These are phyloP conservation scores for Trichogramma evanescens DNA, from an alignment of 2,888 invertebrate species.

Conservation along the genomic window DNA sequence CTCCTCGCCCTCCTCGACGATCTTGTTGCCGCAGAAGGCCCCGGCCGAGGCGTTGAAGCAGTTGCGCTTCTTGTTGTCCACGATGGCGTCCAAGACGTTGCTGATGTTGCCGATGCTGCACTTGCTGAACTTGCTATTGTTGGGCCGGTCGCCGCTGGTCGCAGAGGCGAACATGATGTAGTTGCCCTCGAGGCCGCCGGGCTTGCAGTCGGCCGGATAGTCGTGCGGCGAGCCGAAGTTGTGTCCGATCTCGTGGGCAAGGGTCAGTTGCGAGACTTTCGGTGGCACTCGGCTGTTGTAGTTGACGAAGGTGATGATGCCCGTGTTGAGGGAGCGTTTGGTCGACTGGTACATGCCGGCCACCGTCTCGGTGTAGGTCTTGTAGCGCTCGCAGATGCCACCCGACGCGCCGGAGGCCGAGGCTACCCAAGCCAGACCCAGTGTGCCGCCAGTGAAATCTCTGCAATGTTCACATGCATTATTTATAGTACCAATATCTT, in stretches of 20 bases:
- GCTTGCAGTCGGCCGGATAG: conserved; percentile 82
- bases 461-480: conserved; percentile 43
- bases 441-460: conserved; percentile 95
- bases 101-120: conserved; percentile 95
- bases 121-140: conserved; percentile 94
- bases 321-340: conserved; percentile 92
- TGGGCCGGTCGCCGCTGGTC: conserved; percentile 93
- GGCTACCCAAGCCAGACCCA: conserved; percentile 98
- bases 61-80: conserved; percentile 84
- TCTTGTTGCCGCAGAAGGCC: conserved; percentile 98
- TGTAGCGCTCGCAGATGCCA: conserved; percentile 97
- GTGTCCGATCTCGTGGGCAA: conserved; percentile 98
- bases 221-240: conserved; percentile 99
- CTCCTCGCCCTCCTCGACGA: conserved; percentile 95
- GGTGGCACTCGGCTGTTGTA: conserved; percentile 96
- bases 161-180: conserved; percentile 99
- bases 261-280: conserved; percentile 92
- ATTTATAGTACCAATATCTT: no score
- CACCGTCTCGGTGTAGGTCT: conserved; percentile 92
- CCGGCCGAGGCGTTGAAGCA: conserved; percentile 88
- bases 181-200: conserved; percentile 89
- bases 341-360: conserved; percentile 91
- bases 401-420: conserved; percentile 96
- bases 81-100: conserved; percentile 85
- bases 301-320: conserved; percentile 97